Base-by-base conservation (phyloP, 2,888 invertebrate genomes). In the Epistrophe eligans region DNA sequence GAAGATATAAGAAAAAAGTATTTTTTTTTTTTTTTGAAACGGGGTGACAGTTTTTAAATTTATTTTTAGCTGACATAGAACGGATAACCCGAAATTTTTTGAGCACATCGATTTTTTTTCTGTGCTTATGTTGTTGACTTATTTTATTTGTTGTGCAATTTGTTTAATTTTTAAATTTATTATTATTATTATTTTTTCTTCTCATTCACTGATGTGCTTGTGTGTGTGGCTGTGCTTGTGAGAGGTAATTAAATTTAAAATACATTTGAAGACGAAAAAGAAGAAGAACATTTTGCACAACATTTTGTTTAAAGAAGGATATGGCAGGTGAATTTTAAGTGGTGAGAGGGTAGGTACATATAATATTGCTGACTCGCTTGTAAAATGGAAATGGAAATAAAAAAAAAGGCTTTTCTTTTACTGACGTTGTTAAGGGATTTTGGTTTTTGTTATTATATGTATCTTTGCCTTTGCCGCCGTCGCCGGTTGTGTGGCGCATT, bases 51-150 rank as follows among this genome's bases (percentile, higher is more conserved):
- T 83, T 82, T 77, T 85, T 38, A 64, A 85, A 79, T 87, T 79
- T 87, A 87, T 87, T 87, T 87, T 83, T 87, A 79, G 83, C 74
- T 79, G 87, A 79, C 87, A 82, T 74, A 66, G 76, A 83, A 83
- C 79, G 79, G 79, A 83, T 87, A 83, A 79, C 83, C 87, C 83
- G 79, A 83, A 77, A 77, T 76, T 84, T 58, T 66, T 15, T 55
- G 17, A 17, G 8, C 13, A 55, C 55, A 55, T 38, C 55, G 24
- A 28, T 55, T 74, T 50, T n/a, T n/a, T 72, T 74, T 73, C 10
- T 62, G 50, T 40, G 35, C 73, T 48, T 40, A 57, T 79, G 67
- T 70, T 77, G 81, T 74, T 71, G 77, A 55, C 48, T 79, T 38
- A 79, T 60, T 70, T 60, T 67, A 81, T 77, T 81, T 77, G 66